phyloP scores from a whole-genome alignment of 2,797 vertebrate genomes.

The Choloepus didactylus region DNA sequence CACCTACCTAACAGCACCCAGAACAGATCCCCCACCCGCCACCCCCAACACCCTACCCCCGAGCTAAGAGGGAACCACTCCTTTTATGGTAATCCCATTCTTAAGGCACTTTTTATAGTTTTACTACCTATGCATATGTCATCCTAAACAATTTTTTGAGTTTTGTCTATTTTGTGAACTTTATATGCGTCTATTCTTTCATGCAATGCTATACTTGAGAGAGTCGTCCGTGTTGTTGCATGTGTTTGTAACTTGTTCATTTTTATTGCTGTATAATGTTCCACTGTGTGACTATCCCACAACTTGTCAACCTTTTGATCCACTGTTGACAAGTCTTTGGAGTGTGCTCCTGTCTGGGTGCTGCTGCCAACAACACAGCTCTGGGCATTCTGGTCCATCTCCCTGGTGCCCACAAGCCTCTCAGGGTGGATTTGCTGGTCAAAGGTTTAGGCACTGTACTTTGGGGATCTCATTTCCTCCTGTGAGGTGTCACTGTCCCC shows the following conservation, averaged over 20 bases:
- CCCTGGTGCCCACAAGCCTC: accelerated
- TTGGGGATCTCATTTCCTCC: background rate
- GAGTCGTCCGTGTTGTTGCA: background rate
- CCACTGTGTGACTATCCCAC: background rate
- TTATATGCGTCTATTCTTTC: background rate
- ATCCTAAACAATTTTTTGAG: constrained; percentile 12
- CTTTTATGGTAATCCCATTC: background rate
- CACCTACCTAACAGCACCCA: background rate
- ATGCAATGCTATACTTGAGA: background rate
- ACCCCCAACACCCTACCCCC: background rate
- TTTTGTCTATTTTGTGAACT: background rate
- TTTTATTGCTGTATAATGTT: background rate
- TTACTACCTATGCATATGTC: background rate
- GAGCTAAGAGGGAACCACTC: background rate
- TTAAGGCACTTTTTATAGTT: background rate
- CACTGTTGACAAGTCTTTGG: background rate
- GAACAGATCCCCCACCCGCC: background rate
- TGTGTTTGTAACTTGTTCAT: background rate
- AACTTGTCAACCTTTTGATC: background rate
- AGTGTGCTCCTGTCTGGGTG: background rate
- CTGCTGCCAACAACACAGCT: background rate
- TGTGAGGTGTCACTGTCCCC: accelerated
- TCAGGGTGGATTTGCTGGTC: accelerated
- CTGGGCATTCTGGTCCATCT: accelerated
- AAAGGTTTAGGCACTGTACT: background rate